phyloP scores from a whole-genome alignment of 2,888 invertebrate species.

The Orthosia cruda region DNA sequence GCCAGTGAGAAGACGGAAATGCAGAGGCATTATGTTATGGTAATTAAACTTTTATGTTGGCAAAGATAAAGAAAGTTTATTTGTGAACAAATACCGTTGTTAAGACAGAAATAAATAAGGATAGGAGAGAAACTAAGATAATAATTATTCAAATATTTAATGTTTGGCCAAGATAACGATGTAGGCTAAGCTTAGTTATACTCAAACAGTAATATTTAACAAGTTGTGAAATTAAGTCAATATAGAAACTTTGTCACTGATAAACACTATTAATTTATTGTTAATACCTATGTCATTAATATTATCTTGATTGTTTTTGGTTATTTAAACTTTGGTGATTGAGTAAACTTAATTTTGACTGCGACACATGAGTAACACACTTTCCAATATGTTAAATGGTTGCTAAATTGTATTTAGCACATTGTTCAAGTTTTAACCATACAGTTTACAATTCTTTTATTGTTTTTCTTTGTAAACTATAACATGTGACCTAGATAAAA shows the following conservation, averaged over 20 bases:
- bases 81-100: constrained; percentile 71
- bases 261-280: constrained; percentile 21
- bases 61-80: constrained; percentile 62
- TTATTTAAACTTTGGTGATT: neutral
- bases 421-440: constrained; percentile 3
- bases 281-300: constrained; percentile 6
- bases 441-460: neutral
- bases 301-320: neutral
- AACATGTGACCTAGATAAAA: neutral
- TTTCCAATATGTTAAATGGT: constrained; percentile 16
- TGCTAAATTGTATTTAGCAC: constrained; percentile 27
- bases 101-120: constrained; percentile 67
- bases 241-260: constrained; percentile 41
- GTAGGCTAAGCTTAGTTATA: constrained; percentile 50
- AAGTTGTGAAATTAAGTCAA: constrained; percentile 53
- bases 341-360: constrained; percentile 18
- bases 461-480: neutral
- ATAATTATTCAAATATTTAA: constrained; percentile 70
- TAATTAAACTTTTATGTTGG: constrained; percentile 87
- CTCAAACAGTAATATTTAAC: constrained; percentile 45
- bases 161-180: constrained; percentile 68
- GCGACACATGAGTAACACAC: neutral
- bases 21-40: constrained; percentile 99
- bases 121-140: constrained; percentile 69
- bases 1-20: constrained; percentile 99